phyloP scores from a whole-genome alignment of 2,113 vertebrate species.

The Anser cygnoides region DNA sequence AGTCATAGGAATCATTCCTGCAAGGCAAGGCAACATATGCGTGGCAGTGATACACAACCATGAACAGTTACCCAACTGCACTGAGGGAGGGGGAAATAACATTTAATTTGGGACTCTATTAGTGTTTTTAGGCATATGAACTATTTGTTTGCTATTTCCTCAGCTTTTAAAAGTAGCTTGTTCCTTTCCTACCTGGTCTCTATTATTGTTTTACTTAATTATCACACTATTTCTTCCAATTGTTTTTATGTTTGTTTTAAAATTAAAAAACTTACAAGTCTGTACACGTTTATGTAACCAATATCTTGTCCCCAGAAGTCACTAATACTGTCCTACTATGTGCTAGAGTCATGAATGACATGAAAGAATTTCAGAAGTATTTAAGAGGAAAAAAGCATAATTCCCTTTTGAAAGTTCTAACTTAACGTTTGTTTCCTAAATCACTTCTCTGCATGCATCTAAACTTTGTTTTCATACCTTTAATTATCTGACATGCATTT shows the following conservation, averaged over 20 bases:
- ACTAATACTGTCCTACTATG: background rate
- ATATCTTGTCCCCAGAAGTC: background rate
- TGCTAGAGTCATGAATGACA: background rate
- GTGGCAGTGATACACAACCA: fast-evolving
- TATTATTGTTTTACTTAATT: background rate
- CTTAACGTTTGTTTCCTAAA: background rate
- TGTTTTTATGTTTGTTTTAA: no score
- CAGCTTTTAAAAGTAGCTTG: background rate
- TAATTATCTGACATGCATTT: background rate
- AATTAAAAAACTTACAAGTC: background rate
- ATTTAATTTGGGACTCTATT: background rate
- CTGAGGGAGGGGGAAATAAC: background rate
- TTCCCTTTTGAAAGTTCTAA: background rate
- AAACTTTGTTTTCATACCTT: background rate
- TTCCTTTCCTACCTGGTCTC: background rate
- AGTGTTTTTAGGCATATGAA: no score
- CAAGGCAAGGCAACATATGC: background rate
- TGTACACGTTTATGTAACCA: fast-evolving
- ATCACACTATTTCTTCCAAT: background rate
- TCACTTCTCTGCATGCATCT: background rate
- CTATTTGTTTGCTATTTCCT: background rate
- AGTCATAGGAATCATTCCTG: slow-evolving; percentile 56
- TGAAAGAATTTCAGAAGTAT: background rate
- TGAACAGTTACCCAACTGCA: background rate
- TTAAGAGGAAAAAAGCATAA: background rate